Conservation (phyloP, 1,140 invertebrate species). For the Leptinotarsa texana region DNA sequence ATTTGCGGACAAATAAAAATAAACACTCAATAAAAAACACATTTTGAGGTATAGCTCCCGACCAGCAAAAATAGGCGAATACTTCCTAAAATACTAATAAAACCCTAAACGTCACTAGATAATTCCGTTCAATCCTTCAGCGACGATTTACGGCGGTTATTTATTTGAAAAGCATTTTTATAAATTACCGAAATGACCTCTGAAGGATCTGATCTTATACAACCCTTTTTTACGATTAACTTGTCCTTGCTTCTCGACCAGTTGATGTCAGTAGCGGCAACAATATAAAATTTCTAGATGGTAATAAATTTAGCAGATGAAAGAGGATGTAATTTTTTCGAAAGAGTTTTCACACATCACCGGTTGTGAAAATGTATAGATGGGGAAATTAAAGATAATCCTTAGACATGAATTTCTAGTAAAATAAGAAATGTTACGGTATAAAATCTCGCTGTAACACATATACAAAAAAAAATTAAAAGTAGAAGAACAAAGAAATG, state of each 20-base stretch:
- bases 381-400: no score
- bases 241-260: neutral
- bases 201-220: constrained; percentile 1
- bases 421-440: no score
- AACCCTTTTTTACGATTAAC: neutral
- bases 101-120: neutral
- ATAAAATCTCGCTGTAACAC: no score
- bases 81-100: neutral
- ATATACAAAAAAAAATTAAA: no score
- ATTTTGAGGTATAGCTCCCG: neutral
- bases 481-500: no score
- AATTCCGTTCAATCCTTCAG: neutral
- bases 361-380: no score
- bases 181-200: constrained; percentile 3
- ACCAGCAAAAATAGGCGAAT: neutral
- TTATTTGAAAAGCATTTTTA: neutral
- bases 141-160: neutral
- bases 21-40: constrained; percentile 6
- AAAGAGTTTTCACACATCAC: no score
- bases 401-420: no score
- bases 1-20: neutral
- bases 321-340: no score
- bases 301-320: no score
- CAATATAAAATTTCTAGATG: no score
- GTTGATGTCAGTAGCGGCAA: neutral